Evolutionary conservation across 2,113 vertebrate genomes (phyloP).

Genomic region (Gobius niger): DNA sequence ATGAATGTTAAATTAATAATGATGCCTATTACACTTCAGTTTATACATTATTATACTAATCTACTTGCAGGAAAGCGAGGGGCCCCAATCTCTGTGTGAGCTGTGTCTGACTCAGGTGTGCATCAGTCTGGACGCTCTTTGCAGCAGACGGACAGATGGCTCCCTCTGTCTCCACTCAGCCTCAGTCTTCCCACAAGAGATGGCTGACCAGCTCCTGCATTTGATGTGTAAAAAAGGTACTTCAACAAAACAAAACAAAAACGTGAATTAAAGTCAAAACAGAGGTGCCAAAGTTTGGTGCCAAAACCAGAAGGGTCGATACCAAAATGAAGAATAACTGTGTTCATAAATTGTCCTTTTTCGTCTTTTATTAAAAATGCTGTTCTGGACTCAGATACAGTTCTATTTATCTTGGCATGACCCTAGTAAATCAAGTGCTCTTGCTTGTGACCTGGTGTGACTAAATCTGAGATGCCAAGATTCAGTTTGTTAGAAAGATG

Average conservation of each 20-base stretch:
- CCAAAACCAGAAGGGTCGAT: neutral
- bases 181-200: slow-evolving; percentile 89
- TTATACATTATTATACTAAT: no score
- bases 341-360: no score
- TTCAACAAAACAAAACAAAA: neutral
- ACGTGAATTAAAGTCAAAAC: neutral
- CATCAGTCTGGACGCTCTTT: slow-evolving; percentile 84
- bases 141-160: slow-evolving; percentile 84
- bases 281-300: neutral
- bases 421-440: no score
- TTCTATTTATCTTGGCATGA: no score
- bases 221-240: slow-evolving; percentile 86
- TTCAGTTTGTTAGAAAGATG: no score
- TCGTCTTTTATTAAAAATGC: no score
- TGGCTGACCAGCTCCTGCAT: slow-evolving; percentile 87
- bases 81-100: slow-evolving; percentile 83
- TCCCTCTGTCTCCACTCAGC: slow-evolving; percentile 85
- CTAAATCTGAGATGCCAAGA: no score
- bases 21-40: no score
- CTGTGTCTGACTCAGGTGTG: slow-evolving; percentile 90
- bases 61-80: slow-evolving; percentile 81
- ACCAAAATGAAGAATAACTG: no score
- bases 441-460: no score
- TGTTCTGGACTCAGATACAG: no score
- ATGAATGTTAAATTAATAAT: no score